Percentiles rank a stretch among this genome's conserved stretches.
Conservation (phyloP, 2,797 vertebrate genomes). For the Gambelia wislizenii region DNA sequence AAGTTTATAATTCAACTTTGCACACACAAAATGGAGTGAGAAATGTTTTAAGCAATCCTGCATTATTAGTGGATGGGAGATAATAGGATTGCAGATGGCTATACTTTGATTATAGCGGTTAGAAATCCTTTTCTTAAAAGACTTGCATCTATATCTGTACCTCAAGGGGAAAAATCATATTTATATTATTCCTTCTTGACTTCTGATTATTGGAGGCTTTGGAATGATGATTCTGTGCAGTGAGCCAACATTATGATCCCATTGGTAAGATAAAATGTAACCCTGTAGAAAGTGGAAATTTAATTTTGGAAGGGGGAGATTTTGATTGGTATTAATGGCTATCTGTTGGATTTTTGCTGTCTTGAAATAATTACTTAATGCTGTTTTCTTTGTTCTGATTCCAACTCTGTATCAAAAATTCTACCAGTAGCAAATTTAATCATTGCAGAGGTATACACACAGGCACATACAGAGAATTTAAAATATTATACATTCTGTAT, state of each 20-base stretch:
- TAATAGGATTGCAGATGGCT: background rate
- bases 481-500: background rate
- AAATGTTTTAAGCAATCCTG: slow-evolving; percentile 33
- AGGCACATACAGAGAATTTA: background rate
- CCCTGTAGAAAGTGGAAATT: background rate
- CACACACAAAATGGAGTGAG: background rate
- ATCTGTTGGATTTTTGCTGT: background rate
- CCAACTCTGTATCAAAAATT: background rate
- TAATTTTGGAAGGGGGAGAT: background rate
- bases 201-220: background rate
- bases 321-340: background rate
- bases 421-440: background rate
- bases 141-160: background rate
- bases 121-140: background rate
- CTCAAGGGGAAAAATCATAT: background rate
- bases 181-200: background rate
- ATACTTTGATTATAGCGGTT: background rate
- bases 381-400: background rate
- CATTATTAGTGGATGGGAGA: background rate
- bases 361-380: background rate
- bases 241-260: background rate
- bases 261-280: background rate
- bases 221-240: background rate
- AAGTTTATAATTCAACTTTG: background rate
- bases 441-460: background rate